phyloP scores from a whole-genome alignment of 2,113 vertebrate genomes.

The Pyrgilauda ruficollis region DNA sequence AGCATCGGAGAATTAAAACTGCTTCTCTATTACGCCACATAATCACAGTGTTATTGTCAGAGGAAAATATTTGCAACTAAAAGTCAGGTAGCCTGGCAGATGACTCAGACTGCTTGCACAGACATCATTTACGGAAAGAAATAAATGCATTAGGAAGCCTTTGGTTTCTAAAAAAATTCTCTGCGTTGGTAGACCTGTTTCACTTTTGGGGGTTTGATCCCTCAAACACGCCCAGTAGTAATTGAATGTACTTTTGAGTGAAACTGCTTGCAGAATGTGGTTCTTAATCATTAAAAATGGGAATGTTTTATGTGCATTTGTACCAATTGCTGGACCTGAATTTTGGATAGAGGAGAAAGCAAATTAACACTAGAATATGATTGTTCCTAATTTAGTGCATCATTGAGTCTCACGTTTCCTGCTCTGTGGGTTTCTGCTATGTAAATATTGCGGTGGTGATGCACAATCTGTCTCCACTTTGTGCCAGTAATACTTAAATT shows the following conservation, averaged over 20 bases:
- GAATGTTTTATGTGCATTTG: conserved; percentile 65
- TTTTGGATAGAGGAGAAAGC: conserved; percentile 78
- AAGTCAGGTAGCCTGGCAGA: conserved; percentile 54
- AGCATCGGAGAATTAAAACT: neutral
- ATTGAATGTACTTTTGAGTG: neutral
- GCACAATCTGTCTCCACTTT: conserved; percentile 95
- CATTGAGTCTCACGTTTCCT: conserved; percentile 93
- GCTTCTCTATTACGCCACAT: neutral
- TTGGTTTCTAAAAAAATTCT: neutral
- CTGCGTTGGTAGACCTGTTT: neutral
- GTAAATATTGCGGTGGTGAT: conserved; percentile 88
- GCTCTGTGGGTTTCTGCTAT: conserved; percentile 95
- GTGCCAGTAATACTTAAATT: conserved; percentile 94
- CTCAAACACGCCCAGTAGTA: neutral
- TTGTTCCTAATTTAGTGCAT: conserved; percentile 99
- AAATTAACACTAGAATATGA: conserved; percentile 93
- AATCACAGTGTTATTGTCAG: neutral
- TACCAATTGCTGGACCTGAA: conserved; percentile 77
- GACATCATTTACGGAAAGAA: conserved; percentile 37
- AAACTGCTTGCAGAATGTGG: neutral
- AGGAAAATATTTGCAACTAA: conserved; percentile 54
- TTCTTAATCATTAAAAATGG: conserved; percentile 65
- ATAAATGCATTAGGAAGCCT: conserved; percentile 45
- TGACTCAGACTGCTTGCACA: conserved; percentile 13
- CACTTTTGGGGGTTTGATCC: neutral